Evolutionary conservation across 2,797 vertebrate genomes (phyloP).

Genomic region (Chiroxiphia lanceolata): DNA sequence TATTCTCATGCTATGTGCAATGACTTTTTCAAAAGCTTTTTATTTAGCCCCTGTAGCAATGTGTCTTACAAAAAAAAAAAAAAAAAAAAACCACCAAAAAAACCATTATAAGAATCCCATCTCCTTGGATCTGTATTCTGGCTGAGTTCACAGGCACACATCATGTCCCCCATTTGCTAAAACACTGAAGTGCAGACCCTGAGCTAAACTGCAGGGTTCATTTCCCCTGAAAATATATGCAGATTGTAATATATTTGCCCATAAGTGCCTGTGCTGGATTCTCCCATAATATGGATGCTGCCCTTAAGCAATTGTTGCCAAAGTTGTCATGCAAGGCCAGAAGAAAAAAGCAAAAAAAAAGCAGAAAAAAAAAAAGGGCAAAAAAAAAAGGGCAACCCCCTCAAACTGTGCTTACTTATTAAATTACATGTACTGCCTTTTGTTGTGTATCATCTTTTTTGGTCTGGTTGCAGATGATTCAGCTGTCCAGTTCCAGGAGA

Average conservation of each 20-base stretch:
- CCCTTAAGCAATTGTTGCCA: neutral
- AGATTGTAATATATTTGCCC: neutral
- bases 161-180: slow-evolving; percentile 25
- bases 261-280: neutral
- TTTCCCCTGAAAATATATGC: slow-evolving; percentile 18
- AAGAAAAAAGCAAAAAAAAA: accelerated
- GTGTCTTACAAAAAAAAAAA: slow-evolving; percentile 5
- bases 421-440: slow-evolving; percentile 26
- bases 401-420: neutral
- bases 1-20: slow-evolving; percentile 49
- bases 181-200: slow-evolving; percentile 13
- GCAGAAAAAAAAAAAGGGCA: too few relatives aligned
- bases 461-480: slow-evolving; percentile 18
- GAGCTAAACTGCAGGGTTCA: slow-evolving; percentile 33
- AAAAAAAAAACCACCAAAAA: neutral
- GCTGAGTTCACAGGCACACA: slow-evolving; percentile 18
- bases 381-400: neutral
- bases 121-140: slow-evolving; percentile 47
- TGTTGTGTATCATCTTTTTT: neutral
- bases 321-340: neutral
- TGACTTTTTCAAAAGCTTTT: slow-evolving; percentile 60
- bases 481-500: slow-evolving; percentile 43
- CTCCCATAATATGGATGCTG: neutral
- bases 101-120: neutral
- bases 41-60: slow-evolving; percentile 57